Evolutionary conservation across 2,113 vertebrate species (phyloP), one percentile per base, ranked within the genome.

Genomic region (Passer domesticus): DNA sequence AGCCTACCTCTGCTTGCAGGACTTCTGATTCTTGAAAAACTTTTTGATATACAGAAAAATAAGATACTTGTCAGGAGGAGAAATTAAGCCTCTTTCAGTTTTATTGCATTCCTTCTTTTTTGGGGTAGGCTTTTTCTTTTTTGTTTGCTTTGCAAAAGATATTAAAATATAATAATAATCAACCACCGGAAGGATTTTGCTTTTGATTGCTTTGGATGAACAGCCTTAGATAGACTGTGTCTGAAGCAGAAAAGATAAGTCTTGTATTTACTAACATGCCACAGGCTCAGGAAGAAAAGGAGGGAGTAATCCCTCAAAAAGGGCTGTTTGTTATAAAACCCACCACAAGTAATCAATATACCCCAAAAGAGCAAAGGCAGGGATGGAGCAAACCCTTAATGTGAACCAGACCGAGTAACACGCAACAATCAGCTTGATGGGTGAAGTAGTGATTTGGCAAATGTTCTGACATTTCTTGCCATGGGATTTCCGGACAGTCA

Each of bases 381-480:
- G 3, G 2, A 67, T 33, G 75, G 84, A 96, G 79, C 83, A 94
- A 93, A 87, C 18, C 47, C 86, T 83, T 97, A 95, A 96, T 91
- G 78, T 35, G 75, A 97, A 96, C 90, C 93, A 97, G 91, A 94
- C 89, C 0, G 1, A 88, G 16, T 62, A 83, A 64, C 52, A 90
- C 2, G 6, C 93, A 95, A 88, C 80, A 95, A 94, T 94, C 87
- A 77, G 88, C 76, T 49, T 73, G 88, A 92, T 75, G 95, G 84
- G 91, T 92, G 91, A 96, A 97, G 92, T 89, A 93, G 94, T 94
- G 87, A 93, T 59, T 87, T 96, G 96, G 96, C 96, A 94, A 76
- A 77, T 22, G 70, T 94, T 91, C 82, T 74, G 90, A 81, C 19
- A 2, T 46, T 90, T 41, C 94, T 95, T 94, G 95, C 92, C 95